Conservation (phyloP, 2,113 vertebrate species). For the Ageneiosus marmoratus region DNA sequence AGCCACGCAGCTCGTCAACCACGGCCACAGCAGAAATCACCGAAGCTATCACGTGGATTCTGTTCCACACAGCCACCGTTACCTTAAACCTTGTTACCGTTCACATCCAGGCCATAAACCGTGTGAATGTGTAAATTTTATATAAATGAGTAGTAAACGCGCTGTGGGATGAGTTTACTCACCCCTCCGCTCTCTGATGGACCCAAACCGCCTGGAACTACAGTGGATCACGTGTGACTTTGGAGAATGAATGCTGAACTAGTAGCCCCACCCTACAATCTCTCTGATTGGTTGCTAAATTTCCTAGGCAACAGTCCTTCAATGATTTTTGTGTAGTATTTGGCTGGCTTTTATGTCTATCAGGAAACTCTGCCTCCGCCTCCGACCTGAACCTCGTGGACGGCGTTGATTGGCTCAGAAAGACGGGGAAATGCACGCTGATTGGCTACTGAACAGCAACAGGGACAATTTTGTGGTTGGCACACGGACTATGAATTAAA, state of each 20-base stretch:
- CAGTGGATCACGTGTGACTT: slow-evolving; percentile 61
- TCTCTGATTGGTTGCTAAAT: slow-evolving; percentile 61
- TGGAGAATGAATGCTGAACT: slow-evolving; percentile 37
- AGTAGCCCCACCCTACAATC: slow-evolving; percentile 34
- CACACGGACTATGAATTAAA: neutral
- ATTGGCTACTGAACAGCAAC: slow-evolving; percentile 59
- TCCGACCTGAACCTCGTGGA: slow-evolving; percentile 75
- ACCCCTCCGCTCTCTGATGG: slow-evolving; percentile 54
- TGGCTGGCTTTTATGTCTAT: slow-evolving; percentile 40
- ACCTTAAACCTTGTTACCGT: no score
- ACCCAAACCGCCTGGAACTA: slow-evolving; percentile 60
- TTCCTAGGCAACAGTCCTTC: neutral
- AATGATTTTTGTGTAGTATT: neutral
- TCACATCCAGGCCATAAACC: neutral
- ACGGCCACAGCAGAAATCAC: neutral
- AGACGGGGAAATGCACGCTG: slow-evolving; percentile 50
- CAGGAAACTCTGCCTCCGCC: slow-evolving; percentile 44
- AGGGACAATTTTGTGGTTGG: neutral
- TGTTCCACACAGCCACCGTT: neutral
- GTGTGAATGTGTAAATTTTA: no score
- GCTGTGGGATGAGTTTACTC: slow-evolving; percentile 36
- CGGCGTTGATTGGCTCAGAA: slow-evolving; percentile 68
- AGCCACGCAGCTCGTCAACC: slow-evolving; percentile 28
- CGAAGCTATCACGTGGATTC: neutral
- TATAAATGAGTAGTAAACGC: neutral